These are phyloP conservation scores for Rhineura floridana DNA, from an alignment of 2,113 vertebrate genomes.

Conservation along the genomic window DNA sequence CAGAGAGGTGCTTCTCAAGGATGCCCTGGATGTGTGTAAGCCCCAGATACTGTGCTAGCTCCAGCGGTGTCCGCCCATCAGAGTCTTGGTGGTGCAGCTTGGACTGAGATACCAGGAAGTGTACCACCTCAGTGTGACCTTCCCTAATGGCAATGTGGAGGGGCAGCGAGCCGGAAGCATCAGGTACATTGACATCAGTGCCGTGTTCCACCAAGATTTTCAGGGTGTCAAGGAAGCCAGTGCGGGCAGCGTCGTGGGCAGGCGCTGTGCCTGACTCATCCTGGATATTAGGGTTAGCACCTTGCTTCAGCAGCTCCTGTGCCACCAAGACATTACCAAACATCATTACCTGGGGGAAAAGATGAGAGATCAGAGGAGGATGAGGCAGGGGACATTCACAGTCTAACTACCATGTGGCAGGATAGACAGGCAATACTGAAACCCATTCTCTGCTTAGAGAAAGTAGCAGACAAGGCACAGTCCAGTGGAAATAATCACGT, in stretches of 20 bases:
- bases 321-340: slow-evolving; percentile 85
- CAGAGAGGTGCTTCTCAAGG: slow-evolving; percentile 39
- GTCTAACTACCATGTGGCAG: not conserved
- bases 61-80: slow-evolving; percentile 79
- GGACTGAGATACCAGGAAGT: slow-evolving; percentile 81
- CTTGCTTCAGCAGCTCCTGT: slow-evolving; percentile 83
- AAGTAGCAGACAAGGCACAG: not conserved
- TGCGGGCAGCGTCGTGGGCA: slow-evolving; percentile 86
- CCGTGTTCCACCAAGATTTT: slow-evolving; percentile 83
- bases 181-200: slow-evolving; percentile 81
- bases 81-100: slow-evolving; percentile 80
- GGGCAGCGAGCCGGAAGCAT: slow-evolving; percentile 81
- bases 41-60: slow-evolving; percentile 75
- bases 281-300: slow-evolving; percentile 86
- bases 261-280: slow-evolving; percentile 82
- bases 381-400: not conserved
- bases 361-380: not conserved
- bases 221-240: slow-evolving; percentile 87
- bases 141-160: slow-evolving; percentile 85
- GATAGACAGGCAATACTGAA: not conserved
- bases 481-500: not conserved
- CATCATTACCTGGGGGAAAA: slow-evolving; percentile 87
- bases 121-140: slow-evolving; percentile 80
- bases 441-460: not conserved
- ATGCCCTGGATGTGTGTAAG: slow-evolving; percentile 64